Evolutionary conservation across 2,113 vertebrate genomes (phyloP), one percentile per base, ranked within the genome.

Genomic region (Charadrius vociferus): DNA sequence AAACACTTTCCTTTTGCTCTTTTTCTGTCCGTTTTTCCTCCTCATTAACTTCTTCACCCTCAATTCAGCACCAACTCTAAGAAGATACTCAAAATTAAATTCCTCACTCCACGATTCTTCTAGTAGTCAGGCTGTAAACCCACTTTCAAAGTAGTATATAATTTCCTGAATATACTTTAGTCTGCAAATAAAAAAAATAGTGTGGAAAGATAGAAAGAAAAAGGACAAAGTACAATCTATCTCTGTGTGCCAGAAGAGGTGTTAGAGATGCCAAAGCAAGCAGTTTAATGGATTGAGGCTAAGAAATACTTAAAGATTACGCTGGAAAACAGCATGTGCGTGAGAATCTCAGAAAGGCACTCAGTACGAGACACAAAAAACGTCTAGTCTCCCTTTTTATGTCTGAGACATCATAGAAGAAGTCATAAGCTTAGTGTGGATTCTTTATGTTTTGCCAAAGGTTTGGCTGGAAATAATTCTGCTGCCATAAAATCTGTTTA

Each of bases 381-480:
- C 17, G 0, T 15, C 16, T 74, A 79, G 66, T 85, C 43, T 94
- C 78, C 36, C 24, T 80, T 95, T 97, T 96, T 91, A 80, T 93
- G 49, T 86, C 66, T 82, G 74, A 91, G 79, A 86, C 67, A 88
- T 75, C 87, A 85, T 12, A 96, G 92, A 79, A 88, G 56, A 89
- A 96, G 55, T 95, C 75, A 81, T 95, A 90, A 93, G 82, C 50
- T 90, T 90, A 86, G 71, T 14, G 67, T 78, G 63, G 74, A 93
- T 97, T 94, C 81, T 96, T 97, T 96, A 96, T 90, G 85, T 74
- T 97, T 95, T 86, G 90, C 95, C 93, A 96, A 92, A 90, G 63
- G 37, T 95, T 93, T 92, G 71, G 24, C 82, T 96, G 75, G 93
- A 96, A 94, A 93, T 90, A 19, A 95, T 90, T 96, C 58, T 80